phyloP scores from a whole-genome alignment of 2,888 invertebrate genomes.

The Erpobdella octoculata region DNA sequence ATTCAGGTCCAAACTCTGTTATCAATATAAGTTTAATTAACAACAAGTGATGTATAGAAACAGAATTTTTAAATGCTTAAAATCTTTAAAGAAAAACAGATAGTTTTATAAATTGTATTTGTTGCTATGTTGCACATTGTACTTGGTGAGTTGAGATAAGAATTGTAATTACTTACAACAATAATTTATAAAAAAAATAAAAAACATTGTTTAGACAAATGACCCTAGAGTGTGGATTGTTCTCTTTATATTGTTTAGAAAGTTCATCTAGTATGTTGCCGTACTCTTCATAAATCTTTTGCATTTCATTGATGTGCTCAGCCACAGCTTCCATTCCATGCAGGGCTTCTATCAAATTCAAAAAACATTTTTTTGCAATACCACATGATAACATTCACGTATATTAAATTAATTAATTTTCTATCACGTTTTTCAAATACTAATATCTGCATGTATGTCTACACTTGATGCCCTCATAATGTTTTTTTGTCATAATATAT shows the following conservation, averaged over 20 bases:
- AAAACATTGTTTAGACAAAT: slow-evolving; percentile 54
- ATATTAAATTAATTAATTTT: too few relatives aligned
- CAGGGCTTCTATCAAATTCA: slow-evolving; percentile 76
- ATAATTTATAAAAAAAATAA: background rate
- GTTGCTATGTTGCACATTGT: background rate
- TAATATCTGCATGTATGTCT: too few relatives aligned
- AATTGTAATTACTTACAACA: background rate
- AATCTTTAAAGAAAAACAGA: too few relatives aligned
- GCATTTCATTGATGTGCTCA: slow-evolving; percentile 98
- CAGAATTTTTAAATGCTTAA: slow-evolving; percentile 4
- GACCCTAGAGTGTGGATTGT: slow-evolving; percentile 62
- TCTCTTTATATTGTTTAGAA: slow-evolving; percentile 45
- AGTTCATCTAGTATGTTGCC: slow-evolving; percentile 95
- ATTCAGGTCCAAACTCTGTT: slow-evolving; percentile 76
- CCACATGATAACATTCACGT: too few relatives aligned
- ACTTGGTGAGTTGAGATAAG: too few relatives aligned
- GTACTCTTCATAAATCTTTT: slow-evolving; percentile 97
- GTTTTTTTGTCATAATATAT: too few relatives aligned
- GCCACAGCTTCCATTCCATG: slow-evolving; percentile 96
- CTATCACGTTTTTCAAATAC: too few relatives aligned
- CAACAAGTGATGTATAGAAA: background rate
- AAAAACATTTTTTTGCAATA: too few relatives aligned
- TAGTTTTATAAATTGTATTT: too few relatives aligned
- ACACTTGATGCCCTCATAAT: too few relatives aligned
- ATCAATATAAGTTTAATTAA: too few relatives aligned